These are phyloP conservation scores for Drosophila picticornis DNA, from an alignment of 2,888 invertebrate species.

Conservation along the genomic window DNA sequence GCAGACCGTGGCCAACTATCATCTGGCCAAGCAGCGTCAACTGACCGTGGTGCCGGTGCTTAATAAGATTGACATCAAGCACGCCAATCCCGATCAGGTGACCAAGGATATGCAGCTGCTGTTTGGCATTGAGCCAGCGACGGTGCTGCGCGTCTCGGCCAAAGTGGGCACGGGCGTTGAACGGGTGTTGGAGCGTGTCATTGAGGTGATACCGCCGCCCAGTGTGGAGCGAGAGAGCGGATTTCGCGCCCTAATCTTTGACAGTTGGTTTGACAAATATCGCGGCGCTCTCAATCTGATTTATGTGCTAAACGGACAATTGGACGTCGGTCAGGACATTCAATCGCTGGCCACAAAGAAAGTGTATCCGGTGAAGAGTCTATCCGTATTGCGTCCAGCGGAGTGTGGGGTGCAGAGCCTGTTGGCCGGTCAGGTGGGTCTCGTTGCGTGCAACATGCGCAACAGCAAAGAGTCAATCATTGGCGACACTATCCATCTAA, in stretches of 20 bases:
- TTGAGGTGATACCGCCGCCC: constrained; percentile 92
- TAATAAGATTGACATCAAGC: constrained; percentile 98
- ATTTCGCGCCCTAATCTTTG: constrained; percentile 94
- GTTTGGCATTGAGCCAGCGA: constrained; percentile 91
- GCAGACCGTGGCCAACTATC: constrained; percentile 98
- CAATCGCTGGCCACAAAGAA: constrained; percentile 90
- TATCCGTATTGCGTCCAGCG: constrained; percentile 92
- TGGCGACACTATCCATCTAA: constrained; percentile 91
- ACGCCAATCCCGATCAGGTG: constrained; percentile 94
- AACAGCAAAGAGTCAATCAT: constrained; percentile 90
- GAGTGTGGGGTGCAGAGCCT: constrained; percentile 89
- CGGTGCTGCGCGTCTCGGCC: constrained; percentile 94
- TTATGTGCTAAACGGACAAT: constrained; percentile 91
- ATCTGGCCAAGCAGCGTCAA: constrained; percentile 93
- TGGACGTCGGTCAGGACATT: constrained; percentile 91
- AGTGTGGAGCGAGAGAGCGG: constrained; percentile 87
- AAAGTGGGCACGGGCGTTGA: constrained; percentile 95
- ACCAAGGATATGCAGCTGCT: constrained; percentile 91
- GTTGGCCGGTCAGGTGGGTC: constrained; percentile 97
- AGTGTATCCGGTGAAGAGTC: constrained; percentile 91
- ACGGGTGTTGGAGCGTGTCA: constrained; percentile 91
- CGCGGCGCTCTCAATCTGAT: constrained; percentile 92
- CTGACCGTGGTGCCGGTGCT: constrained; percentile 95
- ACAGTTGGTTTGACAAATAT: constrained; percentile 96
- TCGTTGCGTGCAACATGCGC: constrained; percentile 93